These are phyloP conservation scores for Callyntrura sp. DNA, from an alignment of 2,888 invertebrate genomes.

Conservation along the genomic window DNA sequence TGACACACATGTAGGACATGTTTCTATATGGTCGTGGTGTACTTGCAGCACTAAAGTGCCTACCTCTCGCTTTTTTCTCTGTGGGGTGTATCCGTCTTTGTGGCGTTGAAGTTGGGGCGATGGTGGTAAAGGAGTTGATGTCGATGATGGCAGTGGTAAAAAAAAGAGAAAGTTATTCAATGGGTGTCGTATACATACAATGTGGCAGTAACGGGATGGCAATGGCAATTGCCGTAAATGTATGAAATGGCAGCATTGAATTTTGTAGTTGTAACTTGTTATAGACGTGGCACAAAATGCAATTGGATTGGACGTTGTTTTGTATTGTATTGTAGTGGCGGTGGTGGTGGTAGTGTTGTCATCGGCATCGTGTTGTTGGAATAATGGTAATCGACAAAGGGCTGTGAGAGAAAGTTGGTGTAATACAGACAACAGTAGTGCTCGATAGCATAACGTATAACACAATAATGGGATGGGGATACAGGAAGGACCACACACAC, in stretches of 20 bases:
- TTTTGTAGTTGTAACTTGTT: constrained; percentile 54
- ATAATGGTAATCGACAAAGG: constrained; percentile 36
- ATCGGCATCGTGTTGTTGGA: constrained; percentile 10
- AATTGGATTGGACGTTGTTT: not conserved
- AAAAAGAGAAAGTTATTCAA: constrained; percentile 39
- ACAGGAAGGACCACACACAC: not conserved
- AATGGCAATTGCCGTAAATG: constrained; percentile 35
- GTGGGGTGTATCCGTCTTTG: not conserved
- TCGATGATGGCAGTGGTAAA: not conserved
- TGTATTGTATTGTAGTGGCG: not conserved
- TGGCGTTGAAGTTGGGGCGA: not conserved
- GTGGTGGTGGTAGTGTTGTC: constrained; percentile 39
- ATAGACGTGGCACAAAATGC: not conserved
- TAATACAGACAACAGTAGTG: not conserved
- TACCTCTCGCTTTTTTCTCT: not conserved
- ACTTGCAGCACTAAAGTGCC: not conserved
- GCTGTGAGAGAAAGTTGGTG: not conserved
- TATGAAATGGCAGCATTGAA: constrained; percentile 62
- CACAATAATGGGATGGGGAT: not conserved
- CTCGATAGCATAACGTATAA: not conserved
- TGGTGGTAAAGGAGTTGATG: not conserved
- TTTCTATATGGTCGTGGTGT: not conserved
- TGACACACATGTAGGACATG: not conserved
- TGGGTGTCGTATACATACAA: constrained; percentile 3
- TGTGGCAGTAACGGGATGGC: constrained; percentile 45